Evolutionary conservation across 2,888 invertebrate species (phyloP), one percentile per base, ranked within the genome.

Genomic region (Lochmaea capreae): DNA sequence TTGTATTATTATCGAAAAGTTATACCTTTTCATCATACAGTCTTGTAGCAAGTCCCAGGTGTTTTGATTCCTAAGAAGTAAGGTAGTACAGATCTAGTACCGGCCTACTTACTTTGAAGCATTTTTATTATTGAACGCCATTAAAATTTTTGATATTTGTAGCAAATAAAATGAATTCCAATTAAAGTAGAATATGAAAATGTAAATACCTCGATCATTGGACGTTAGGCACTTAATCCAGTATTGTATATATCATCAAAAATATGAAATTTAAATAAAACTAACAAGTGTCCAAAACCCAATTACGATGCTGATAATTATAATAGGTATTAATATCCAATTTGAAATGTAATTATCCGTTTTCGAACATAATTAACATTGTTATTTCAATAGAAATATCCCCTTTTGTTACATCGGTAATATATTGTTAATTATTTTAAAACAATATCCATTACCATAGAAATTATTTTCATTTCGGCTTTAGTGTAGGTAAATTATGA

Each of bases 331-430:
- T 66, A 65, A 66, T 65, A 39, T 66, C 39, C 66, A 71, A 66
- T 71, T 71, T 66, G 46, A 39, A 43, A 49, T 59, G 66, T 59
- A 71, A 71, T 71, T 71, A 59, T 59, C 54, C 14, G 5, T 39
- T 58, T 67, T 58, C n/a, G 71, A 66, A 59, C 58, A 33, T 66
- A 59, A 71, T 66, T 65, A 71, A 66, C 59, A 42, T 59, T 71
- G 65, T 61, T 66, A 57, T 71, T 71, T 71, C 49, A 66, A 65
- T 66, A 66, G 46, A 71, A 66, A 71, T 62, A 62, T 62, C 62
- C 62, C 18, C 62, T 62, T 39, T 16, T 42, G 16, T 39, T 39
- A 62, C 12, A 33, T 66, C 22, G 42, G 11, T 58, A 42, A 57
- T 57, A 42, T 67, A 67, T 26, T 67, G 58, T 67, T 67, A 58